Evolutionary conservation across 2,797 vertebrate species (phyloP).

Genomic region (Premnoplex brunnescens): DNA sequence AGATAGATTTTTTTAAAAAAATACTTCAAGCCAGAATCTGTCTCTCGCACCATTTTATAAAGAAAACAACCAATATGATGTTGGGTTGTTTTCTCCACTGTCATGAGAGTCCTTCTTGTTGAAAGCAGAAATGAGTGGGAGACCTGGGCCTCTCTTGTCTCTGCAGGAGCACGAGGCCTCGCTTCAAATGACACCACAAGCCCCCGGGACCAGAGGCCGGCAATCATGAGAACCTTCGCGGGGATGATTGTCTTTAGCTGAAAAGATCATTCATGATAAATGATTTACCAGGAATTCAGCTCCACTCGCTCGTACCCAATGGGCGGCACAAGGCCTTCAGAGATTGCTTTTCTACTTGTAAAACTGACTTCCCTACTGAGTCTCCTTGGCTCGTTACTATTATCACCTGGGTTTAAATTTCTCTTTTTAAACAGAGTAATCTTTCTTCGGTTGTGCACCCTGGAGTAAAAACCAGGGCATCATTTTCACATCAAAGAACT

Average conservation of each 20-base stretch:
- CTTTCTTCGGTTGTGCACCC: neutral
- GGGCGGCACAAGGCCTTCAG: conserved; percentile 20
- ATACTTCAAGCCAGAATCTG: neutral
- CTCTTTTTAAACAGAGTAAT: conserved; percentile 37
- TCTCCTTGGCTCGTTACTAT: conserved; percentile 52
- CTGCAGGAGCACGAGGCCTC: accelerated
- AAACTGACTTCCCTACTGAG: neutral
- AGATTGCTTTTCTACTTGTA: neutral
- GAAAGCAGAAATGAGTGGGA: neutral
- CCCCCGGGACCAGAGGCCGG: neutral
- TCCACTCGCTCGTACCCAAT: neutral
- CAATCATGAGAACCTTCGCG: neutral
- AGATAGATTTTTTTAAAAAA: no score
- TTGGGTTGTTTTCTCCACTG: neutral
- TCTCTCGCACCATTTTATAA: neutral
- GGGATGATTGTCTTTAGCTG: neutral
- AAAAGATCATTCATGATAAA: neutral
- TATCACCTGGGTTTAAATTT: conserved; percentile 51
- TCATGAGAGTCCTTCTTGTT: neutral
- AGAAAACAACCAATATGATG: neutral
- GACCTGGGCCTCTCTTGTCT: neutral
- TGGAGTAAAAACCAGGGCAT: neutral
- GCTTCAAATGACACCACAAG: neutral
- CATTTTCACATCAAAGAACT: conserved; percentile 61
- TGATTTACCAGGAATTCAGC: neutral